phyloP scores from a whole-genome alignment of 2,113 vertebrate genomes.

The Trachemys scripta region DNA sequence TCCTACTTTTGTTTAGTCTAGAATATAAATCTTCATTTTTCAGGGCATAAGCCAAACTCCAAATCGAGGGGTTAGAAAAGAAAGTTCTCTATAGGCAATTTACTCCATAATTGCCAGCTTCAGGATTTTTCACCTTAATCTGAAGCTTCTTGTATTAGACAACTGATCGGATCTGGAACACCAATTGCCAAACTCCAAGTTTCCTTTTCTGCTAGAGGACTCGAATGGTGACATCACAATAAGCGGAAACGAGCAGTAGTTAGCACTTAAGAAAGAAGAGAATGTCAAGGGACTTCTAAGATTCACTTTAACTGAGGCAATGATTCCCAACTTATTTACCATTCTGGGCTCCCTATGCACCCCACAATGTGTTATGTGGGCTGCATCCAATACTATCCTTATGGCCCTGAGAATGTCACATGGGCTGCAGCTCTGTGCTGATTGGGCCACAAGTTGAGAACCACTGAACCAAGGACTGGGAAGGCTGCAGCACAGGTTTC shows the following conservation, averaged over 20 bases:
- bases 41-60: background rate
- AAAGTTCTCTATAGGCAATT: background rate
- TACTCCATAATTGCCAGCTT: background rate
- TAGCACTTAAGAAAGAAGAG: background rate
- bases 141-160: background rate
- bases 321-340: no score
- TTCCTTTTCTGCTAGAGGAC: background rate
- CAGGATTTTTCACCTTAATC: background rate
- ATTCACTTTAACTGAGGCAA: fast-evolving
- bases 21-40: background rate
- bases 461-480: background rate
- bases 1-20: background rate
- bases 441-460: no score
- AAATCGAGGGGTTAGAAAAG: no score
- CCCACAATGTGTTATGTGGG: no score
- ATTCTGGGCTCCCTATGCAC: no score
- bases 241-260: background rate
- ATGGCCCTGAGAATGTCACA: no score
- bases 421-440: no score
- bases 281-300: fast-evolving
- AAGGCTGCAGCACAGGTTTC: background rate
- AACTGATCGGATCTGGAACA: background rate
- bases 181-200: background rate
- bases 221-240: no score
- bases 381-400: no score